phyloP scores from a whole-genome alignment of 1,140 invertebrate species.

The Dreissena polymorpha region DNA sequence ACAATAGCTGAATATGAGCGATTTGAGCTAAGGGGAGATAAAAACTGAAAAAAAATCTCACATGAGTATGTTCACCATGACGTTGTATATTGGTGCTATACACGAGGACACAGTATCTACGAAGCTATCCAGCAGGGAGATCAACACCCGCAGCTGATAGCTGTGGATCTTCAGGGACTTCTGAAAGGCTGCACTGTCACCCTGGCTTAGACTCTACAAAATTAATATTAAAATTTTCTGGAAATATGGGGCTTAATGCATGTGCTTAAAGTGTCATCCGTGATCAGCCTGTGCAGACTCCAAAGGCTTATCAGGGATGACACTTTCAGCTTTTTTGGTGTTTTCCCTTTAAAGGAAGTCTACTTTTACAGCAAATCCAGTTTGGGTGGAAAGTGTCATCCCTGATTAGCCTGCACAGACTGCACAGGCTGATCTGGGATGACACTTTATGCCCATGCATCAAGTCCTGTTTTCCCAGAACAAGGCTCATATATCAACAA shows the following conservation, averaged over 20 bases:
- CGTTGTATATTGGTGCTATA: slow-evolving; percentile 55
- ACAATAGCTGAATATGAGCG: slow-evolving; percentile 57
- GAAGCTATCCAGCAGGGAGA: slow-evolving; percentile 71
- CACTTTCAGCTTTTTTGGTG: too few relatives aligned
- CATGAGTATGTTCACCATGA: slow-evolving; percentile 66
- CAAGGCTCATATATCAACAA: too few relatives aligned
- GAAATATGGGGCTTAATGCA: neutral
- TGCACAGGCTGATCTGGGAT: too few relatives aligned
- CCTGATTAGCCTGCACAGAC: too few relatives aligned
- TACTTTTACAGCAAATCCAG: too few relatives aligned
- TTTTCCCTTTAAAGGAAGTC: too few relatives aligned
- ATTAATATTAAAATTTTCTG: neutral
- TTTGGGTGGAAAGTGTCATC: too few relatives aligned
- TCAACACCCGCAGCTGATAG: slow-evolving; percentile 74
- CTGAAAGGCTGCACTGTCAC: slow-evolving; percentile 72
- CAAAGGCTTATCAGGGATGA: neutral
- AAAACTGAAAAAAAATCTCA: slow-evolving; percentile 17
- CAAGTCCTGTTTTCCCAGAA: too few relatives aligned
- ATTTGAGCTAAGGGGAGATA: too few relatives aligned
- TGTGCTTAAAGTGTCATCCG: too few relatives aligned
- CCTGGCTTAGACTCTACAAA: slow-evolving; percentile 64
- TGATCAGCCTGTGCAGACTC: neutral
- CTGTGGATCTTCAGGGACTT: slow-evolving; percentile 72
- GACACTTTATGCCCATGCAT: too few relatives aligned
- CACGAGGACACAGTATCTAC: slow-evolving; percentile 58